Base-by-base conservation (phyloP, 2,888 invertebrate genomes). In the Lithophane socia region DNA sequence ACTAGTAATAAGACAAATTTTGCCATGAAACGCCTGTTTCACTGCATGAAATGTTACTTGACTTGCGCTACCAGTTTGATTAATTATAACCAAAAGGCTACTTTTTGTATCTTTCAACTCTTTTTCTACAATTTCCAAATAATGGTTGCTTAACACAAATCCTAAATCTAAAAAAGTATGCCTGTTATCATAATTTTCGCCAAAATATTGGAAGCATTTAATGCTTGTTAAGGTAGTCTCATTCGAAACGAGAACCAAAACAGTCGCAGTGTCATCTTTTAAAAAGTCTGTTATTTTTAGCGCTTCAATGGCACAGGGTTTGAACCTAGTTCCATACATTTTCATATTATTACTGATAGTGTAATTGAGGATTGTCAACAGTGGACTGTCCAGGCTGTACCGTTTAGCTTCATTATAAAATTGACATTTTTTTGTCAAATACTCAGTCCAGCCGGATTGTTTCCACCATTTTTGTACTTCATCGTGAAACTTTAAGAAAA, bases 381-480 rank as follows among this genome's bases (percentile, higher is more conserved):
- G 18, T 29, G 83, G 63, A 52, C 68, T 73, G 21, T 66, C 21
- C 29, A 75, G 37, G 24, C 67, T 70, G 4, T 74, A 52, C 2
- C 21, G 24, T n/a, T 66, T 63, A 13, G 77, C 76, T 60, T 79
- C 54, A 29, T 73, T 12, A 69, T 77, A 86, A 71, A 79, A 81
- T 44, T 76, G 44, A 65, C 83, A 84, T n/a, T 44, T 54, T 60
- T 86, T 67, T 47, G 76, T 80, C 29, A 85, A 79, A 80, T 82
- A 87, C 9, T 73, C 44, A 8, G 63, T 73, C 18, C 24, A 56
- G 10, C 71, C 61, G 4, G 65, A 60, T 7, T 70, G 24, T 74
- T 85, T 82, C 82, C 87, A 85, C 87, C 87, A 88, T 37, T 80
- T 82, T 67, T 86, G 85, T 63, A 87, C 54, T 54, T 56, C 66